Evolutionary conservation across 2,113 vertebrate genomes (phyloP).

Genomic region (Cochlearius cochlearius): DNA sequence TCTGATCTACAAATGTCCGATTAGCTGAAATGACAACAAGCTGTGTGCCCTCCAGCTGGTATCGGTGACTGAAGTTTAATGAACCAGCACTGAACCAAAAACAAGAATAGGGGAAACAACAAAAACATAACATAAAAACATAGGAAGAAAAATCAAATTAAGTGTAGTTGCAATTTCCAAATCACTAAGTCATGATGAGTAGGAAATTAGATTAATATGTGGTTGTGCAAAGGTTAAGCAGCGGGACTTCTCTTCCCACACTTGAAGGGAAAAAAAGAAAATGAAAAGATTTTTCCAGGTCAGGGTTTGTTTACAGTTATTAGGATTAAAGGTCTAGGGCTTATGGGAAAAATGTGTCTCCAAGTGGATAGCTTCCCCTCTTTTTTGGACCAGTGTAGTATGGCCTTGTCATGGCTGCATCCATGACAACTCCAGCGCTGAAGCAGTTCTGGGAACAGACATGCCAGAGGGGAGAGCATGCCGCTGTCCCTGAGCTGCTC

Average conservation of each 20-base stretch:
- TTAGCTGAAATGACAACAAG: background rate
- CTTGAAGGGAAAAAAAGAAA: background rate
- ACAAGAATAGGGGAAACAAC: background rate
- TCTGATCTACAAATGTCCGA: background rate
- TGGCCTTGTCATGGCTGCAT: background rate
- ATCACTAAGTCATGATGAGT: background rate
- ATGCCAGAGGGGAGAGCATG: background rate
- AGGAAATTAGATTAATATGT: constrained; percentile 52
- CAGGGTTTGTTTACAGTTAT: constrained; percentile 31
- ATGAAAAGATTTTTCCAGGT: constrained; percentile 16
- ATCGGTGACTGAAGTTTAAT: constrained; percentile 6
- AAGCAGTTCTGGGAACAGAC: background rate
- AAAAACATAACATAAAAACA: background rate
- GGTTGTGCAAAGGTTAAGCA: constrained; percentile 10
- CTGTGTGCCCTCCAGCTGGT: background rate
- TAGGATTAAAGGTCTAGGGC: constrained; percentile 22
- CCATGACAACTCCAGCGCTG: background rate
- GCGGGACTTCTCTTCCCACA: constrained; percentile 50
- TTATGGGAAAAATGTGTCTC: constrained; percentile 30
- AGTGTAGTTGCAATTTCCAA: background rate
- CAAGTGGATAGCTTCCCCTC: background rate
- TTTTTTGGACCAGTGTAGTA: background rate
- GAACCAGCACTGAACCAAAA: background rate
- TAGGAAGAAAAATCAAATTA: background rate
- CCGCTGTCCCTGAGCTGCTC: background rate